Conservation (phyloP, 2,888 invertebrate genomes). For the Synergus itoensis region DNA sequence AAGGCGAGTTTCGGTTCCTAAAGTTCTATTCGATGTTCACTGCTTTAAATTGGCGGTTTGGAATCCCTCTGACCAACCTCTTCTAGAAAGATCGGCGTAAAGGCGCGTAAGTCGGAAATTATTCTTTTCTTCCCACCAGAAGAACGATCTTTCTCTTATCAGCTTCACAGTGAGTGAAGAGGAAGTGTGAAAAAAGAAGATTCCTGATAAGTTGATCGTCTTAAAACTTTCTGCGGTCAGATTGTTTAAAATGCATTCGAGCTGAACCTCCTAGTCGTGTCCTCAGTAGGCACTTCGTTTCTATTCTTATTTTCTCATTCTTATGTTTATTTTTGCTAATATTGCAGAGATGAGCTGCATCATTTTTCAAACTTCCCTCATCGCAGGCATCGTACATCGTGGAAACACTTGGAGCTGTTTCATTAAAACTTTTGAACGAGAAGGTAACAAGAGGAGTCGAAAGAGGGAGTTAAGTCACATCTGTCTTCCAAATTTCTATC, state of each 20-base stretch:
- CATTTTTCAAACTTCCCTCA: slow-evolving; percentile 47
- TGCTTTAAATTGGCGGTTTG: slow-evolving; percentile 6
- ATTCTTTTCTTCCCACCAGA: neutral
- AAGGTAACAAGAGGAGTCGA: slow-evolving; percentile 23
- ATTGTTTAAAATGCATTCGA: neutral
- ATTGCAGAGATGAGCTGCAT: slow-evolving; percentile 1
- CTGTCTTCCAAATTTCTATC: slow-evolving; percentile 45
- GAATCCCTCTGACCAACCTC: neutral
- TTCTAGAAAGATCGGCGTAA: neutral
- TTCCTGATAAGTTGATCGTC: neutral
- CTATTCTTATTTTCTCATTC: neutral
- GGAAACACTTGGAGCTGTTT: slow-evolving; percentile 56
- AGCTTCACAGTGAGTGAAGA: neutral
- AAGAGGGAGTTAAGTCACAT: slow-evolving; percentile 2
- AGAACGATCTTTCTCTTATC: neutral
- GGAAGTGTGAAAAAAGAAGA: neutral
- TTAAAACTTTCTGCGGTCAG: slow-evolving; percentile 5
- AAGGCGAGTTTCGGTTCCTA: slow-evolving; percentile 33
- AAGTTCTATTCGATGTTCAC: neutral
- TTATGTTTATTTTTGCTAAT: slow-evolving; percentile 3
- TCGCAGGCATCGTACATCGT: slow-evolving; percentile 39
- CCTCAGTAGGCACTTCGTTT: neutral
- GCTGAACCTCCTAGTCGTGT: slow-evolving; percentile 1
- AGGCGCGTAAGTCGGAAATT: neutral
- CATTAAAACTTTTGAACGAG: slow-evolving; percentile 58